Evolutionary conservation across 2,113 vertebrate genomes (phyloP), one percentile per base, ranked within the genome.

Genomic region (Seriola quinqueradiata): DNA sequence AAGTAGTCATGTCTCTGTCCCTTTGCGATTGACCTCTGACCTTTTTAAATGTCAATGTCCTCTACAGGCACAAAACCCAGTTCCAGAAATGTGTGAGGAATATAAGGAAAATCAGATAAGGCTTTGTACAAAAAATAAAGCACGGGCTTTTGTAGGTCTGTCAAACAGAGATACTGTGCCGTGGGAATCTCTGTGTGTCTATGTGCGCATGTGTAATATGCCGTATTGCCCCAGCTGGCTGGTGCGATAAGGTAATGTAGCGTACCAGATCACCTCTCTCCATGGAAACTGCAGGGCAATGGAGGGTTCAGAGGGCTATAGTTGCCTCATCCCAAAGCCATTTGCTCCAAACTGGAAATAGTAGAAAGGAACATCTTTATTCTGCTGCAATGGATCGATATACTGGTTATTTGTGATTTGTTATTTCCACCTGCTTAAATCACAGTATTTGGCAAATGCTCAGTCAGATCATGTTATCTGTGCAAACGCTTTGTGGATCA

Each of bases 161-260:
- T 87, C 79, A 68, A 63, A 72, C 59, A 79, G 66, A 79, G 64
- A 61, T 80, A 70, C 46, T 36, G 38, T 68, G 42, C 54, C 50
- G 77, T 12, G 69, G 46, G 74, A 19, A n/a, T 83, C 42, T 79
- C 65, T 66, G 54, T 71, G 63, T 65, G 54, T 77, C 25, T 81
- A 25, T 75, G 72, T 61, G 57, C 65, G 50, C 52, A 4, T 80
- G 72, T 85, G 81, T 38, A 46, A 36, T 36, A n/a, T 36, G 55
- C 44, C 28, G 74, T 83, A 64, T 77, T 73, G 77, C 48, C 75
- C 68, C 75, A 82, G 83, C 81, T 92, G 90, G 74, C 83, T 73
- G 64, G 75, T 60, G 74, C 19, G 91, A 93, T 92, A 89, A 89
- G 90, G 69, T 91, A 89, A 87, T 87, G 82, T 89, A 66, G 75